These are phyloP conservation scores for Lithophane leautieri DNA, from an alignment of 2,888 invertebrate genomes.

Conservation along the genomic window DNA sequence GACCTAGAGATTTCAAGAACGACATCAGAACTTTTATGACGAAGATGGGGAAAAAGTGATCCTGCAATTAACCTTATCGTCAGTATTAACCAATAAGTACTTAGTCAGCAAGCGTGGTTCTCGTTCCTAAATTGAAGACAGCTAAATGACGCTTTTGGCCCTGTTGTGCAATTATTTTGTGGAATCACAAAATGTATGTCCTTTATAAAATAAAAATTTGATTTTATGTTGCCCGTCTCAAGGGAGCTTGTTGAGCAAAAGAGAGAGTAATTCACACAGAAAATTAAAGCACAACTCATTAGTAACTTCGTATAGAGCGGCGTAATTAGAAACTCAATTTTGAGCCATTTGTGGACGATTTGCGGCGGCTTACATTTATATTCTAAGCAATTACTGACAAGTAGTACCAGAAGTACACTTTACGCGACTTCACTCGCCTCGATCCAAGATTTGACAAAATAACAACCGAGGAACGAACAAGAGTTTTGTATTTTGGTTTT, in stretches of 20 bases:
- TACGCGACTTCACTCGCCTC: constrained; percentile 13
- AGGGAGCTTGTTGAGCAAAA: constrained; percentile 12
- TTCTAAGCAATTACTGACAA: constrained; percentile 51
- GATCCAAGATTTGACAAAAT: constrained; percentile 22
- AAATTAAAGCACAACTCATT: constrained; percentile 36
- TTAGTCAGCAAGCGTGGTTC: background rate
- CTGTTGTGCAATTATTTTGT: background rate
- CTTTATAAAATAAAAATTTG: constrained; percentile 5
- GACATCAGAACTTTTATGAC: background rate
- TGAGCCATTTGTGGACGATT: constrained; percentile 29
- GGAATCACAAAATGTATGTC: background rate
- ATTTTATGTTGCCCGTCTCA: background rate
- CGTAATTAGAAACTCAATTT: constrained; percentile 41
- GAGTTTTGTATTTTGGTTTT: background rate
- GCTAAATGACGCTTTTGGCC: background rate
- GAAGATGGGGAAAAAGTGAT: background rate
- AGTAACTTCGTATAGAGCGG: constrained; percentile 20
- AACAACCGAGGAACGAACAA: constrained; percentile 2
- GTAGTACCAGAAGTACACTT: constrained; percentile 27
- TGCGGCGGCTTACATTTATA: constrained; percentile 37
- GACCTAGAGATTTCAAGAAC: background rate
- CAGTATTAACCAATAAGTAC: background rate
- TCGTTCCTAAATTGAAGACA: background rate
- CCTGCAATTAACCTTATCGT: background rate
- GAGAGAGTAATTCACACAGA: constrained; percentile 30